Evolutionary conservation across 2,113 vertebrate genomes (phyloP), one percentile per base, ranked within the genome.

Genomic region (Damaliscus lunatus): DNA sequence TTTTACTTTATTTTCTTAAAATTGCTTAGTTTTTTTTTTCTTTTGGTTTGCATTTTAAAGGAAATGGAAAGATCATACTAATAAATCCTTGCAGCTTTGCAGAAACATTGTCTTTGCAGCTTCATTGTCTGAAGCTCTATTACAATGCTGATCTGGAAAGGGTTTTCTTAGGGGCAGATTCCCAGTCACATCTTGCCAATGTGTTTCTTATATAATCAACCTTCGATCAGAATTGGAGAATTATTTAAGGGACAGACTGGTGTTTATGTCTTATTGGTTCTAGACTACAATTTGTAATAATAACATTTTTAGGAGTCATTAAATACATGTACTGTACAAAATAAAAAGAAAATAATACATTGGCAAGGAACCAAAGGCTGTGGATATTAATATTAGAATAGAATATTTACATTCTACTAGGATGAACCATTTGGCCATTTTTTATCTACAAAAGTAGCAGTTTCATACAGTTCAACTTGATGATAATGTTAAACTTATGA

Each of bases 231-330:
- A 91, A 90, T 88, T 96, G 78, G 33, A 36, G 60, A 88, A 52
- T 71, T 90, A 48, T 55, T 93, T 46, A 52, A 84, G 82, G 62
- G 71, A 67, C 27, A 53, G 62, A 84, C 14, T 77, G 40, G 57
- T 93, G n/a, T 92, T 97, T 83, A 15, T 64, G 46, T 88, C n/a
- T 90, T 92, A 71, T 40, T 91, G 43, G 29, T 77, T 71, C 67
- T 96, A 67, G 53, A 62, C 31, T 88, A 27, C 62, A 95, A n/a
- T 92, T 95, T 96, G 33, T 86, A 55, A 89, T 80, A 92, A 74
- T 82, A 57, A 64, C 81, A 62, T 85, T 50, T 95, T 67, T 55
- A 90, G 57, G 36, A 80, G n/a, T 43, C 11, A 50, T 67, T 92
- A 60, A 29, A 48, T 92, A 92, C 36, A 67, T 91, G 19, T 82